Percentiles rank a stretch among this genome's conserved stretches.
Conservation (phyloP, 2,888 invertebrate species). For the Venusia cambrica region DNA sequence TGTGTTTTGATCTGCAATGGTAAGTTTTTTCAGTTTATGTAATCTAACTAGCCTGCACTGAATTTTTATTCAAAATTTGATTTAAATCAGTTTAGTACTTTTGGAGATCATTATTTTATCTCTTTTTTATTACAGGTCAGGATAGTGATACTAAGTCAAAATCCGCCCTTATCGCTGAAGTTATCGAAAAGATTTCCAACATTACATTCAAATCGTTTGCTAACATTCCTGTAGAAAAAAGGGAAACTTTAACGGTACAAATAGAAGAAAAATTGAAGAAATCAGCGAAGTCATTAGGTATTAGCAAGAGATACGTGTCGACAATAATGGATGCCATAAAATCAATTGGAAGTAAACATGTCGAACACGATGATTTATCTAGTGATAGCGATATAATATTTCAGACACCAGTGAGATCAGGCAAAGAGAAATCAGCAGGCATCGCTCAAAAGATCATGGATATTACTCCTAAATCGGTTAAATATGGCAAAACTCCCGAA, state of each 20-base stretch:
- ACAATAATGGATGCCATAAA: slow-evolving; percentile 55
- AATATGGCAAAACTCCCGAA: slow-evolving; percentile 31
- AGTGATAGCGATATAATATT: neutral
- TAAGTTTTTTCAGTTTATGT: slow-evolving; percentile 5
- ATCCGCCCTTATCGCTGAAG: slow-evolving; percentile 32
- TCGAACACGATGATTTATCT: neutral
- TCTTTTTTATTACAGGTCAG: slow-evolving; percentile 9
- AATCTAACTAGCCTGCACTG: no score
- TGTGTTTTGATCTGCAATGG: slow-evolving; percentile 9
- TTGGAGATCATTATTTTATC: no score
- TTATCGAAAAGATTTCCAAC: slow-evolving; percentile 43
- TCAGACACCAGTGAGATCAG: slow-evolving; percentile 1
- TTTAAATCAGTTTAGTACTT: no score
- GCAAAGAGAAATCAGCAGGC: slow-evolving; percentile 20
- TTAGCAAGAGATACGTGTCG: slow-evolving; percentile 43
- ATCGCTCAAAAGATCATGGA: slow-evolving; percentile 41
- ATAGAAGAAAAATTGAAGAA: slow-evolving; percentile 43
- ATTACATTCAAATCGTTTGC: slow-evolving; percentile 35
- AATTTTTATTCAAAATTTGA: no score
- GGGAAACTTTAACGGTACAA: slow-evolving; percentile 29
- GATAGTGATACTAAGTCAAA: slow-evolving; percentile 16
- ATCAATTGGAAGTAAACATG: slow-evolving; percentile 26
- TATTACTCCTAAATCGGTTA: slow-evolving; percentile 35
- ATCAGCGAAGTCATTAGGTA: slow-evolving; percentile 38
- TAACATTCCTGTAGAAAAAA: slow-evolving; percentile 30